Base-by-base conservation (phyloP, 2,113 vertebrate species). In the Desmodus rotundus region DNA sequence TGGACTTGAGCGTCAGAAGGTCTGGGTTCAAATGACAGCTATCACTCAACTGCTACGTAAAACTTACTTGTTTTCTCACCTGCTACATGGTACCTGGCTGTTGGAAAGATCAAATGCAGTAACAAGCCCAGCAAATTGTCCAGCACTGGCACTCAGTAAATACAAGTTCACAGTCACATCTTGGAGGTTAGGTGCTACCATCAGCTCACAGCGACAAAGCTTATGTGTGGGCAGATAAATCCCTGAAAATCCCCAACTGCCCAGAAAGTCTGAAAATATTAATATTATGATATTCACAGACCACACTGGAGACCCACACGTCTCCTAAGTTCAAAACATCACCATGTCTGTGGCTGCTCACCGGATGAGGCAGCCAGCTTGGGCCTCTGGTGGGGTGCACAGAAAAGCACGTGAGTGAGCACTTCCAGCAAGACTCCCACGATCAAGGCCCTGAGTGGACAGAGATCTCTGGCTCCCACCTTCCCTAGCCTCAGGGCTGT, bases 361-460 rank as follows among this genome's bases (percentile, higher is more conserved):
- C 8, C 56, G 16, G 72, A 43, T 9, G 22, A 74, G 78, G 54
- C 61, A 17, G 26, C 4, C 15, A 2, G 33, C 36, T 1, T 43
- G 47, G 7, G 1, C 36, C 52, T 15, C 0, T 2, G 24, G 43
- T 31, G 1, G 8, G 10, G 1, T n/a, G 12, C 22, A 6, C 26
- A 36, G 63, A 43, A 56, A 87, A 14, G 52, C 3, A 19, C 20
- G 12, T 5, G 11, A 17, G 5, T 43, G 33, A 80, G 54, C 4
- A 11, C 45, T n/a, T 54, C 22, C 10, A 8, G 58, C 43, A 15
- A 26, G 56, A 70, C 36, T 63, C 15, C 54, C 70, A 11, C 5
- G 15, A 54, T 3, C 4, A 0, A 83, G 70, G 63, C n/a, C 2
- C 0, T 0, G 15, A 92, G 17, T 20, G 26, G 47, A 13, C 41